Percentiles rank a stretch among this genome's conserved stretches.
Conservation (phyloP, 1,140 invertebrate genomes). For the Hyposmocoma kahamanoa region DNA sequence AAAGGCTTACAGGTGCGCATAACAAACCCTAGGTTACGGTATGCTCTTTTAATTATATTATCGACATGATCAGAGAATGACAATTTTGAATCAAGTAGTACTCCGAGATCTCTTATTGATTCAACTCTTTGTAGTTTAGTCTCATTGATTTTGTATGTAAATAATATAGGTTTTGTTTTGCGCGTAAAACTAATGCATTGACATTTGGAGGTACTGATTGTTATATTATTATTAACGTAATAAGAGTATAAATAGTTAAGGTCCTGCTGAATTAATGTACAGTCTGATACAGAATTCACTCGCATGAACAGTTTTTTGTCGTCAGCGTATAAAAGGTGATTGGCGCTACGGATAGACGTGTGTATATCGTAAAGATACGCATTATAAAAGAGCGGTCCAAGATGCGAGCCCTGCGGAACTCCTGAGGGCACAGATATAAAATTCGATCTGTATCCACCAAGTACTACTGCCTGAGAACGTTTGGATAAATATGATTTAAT, state of each 20-base stretch:
- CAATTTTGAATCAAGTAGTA: neutral
- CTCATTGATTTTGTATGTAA: neutral
- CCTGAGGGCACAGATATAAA: neutral
- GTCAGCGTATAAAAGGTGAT: neutral
- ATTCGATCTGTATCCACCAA: conserved; percentile 6
- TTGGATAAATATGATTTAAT: conserved; percentile 3
- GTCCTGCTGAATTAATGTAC: too few relatives aligned
- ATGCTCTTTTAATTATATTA: neutral
- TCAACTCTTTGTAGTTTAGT: neutral
- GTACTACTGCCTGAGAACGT: conserved; percentile 3
- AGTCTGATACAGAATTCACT: neutral
- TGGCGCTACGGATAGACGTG: neutral
- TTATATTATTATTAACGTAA: too few relatives aligned
- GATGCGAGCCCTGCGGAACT: neutral
- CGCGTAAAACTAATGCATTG: neutral
- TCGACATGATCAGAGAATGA: neutral
- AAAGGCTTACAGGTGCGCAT: neutral
- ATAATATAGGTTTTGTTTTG: neutral
- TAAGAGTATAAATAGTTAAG: too few relatives aligned
- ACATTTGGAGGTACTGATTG: too few relatives aligned
- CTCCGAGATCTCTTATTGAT: neutral
- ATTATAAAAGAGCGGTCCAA: neutral
- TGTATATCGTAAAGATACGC: neutral
- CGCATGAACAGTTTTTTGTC: neutral
- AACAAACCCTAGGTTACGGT: neutral